phyloP scores from a whole-genome alignment of 2,888 invertebrate genomes.

The Drosophila algonquin region DNA sequence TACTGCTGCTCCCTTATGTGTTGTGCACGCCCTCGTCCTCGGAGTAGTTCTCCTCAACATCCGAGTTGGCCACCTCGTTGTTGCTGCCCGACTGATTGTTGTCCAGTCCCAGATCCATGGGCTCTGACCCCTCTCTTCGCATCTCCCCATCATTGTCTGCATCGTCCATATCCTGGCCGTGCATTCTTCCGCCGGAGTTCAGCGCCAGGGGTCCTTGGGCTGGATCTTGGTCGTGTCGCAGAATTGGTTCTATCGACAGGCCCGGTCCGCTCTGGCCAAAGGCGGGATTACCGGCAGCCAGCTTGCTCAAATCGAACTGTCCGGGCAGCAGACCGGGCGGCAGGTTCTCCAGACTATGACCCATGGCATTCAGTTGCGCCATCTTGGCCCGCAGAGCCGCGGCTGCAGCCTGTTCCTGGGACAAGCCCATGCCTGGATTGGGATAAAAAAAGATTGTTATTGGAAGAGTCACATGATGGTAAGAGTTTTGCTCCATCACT shows the following conservation, averaged over 20 bases:
- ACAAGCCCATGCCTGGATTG: slow-evolving; percentile 85
- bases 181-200: slow-evolving; percentile 55
- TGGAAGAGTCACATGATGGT: neutral
- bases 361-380: slow-evolving; percentile 90
- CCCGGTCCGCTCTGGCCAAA: slow-evolving; percentile 63
- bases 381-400: slow-evolving; percentile 92
- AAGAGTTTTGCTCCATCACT: slow-evolving; percentile 64
- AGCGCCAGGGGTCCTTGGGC: slow-evolving; percentile 57
- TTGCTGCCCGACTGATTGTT: slow-evolving; percentile 82
- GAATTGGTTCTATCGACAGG: slow-evolving; percentile 82
- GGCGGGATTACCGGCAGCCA: slow-evolving; percentile 63
- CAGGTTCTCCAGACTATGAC: slow-evolving; percentile 85
- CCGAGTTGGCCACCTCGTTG: slow-evolving; percentile 80
- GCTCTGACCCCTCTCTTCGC: slow-evolving; percentile 82
- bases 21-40: slow-evolving; percentile 84
- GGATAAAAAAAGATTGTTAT: too few species aligned
- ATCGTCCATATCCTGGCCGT: slow-evolving; percentile 45
- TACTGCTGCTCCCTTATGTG: slow-evolving; percentile 67
- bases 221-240: slow-evolving; percentile 73
- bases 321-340: slow-evolving; percentile 84
- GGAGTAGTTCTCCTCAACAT: slow-evolving; percentile 83
- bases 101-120: slow-evolving; percentile 83
- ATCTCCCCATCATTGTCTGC: slow-evolving; percentile 68
- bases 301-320: slow-evolving; percentile 83
- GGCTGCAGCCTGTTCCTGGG: slow-evolving; percentile 88